Evolutionary conservation across 2,797 vertebrate species (phyloP), one percentile per base, ranked within the genome.

Genomic region (Gymnocypris eckloni): DNA sequence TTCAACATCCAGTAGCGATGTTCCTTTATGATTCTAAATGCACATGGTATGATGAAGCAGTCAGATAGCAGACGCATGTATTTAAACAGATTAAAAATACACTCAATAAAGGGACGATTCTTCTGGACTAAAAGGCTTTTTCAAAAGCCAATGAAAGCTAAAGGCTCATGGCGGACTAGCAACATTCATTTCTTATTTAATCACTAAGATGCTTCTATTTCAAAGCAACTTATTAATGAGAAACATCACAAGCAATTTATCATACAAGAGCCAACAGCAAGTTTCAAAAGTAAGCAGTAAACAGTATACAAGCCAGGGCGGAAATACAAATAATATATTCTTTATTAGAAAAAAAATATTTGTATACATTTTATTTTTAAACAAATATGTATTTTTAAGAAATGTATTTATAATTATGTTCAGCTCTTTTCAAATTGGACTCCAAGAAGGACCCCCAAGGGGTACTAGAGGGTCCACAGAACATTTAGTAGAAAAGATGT

Each of bases 11-110:
- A 54, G 13, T 28, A 50, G 45, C 1, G 2, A n/a, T 66, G n/a
- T 33, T 79, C 15, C 59, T 79, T 66, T 66, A 66, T 45, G 59
- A 79, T 12, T 61, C 16, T 22, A 76, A 54, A 37, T 33, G 73
- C 48, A 76, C 20, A 48, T 12, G 18, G 4, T 75, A 37, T 52
- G 48, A 48, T 54, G 9, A 37, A 11, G 22, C n/a, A 48, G 70
- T n/a, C 20, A n/a, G 43, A 7, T 45, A 72, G 22, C 41, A 72
- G 45, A 33, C 1, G 1, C 11, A 48, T 72, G 41, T 28, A 72
- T 76, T 41, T 39, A 11, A 69, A 69, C 6, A 1, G 9, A n/a
- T 6, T 71, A 22, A 59, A 54, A 37, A 52, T 78, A 39, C 52
- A 59, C 20, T 50, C 4, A 56, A 7, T 54, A n/a, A 22, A 78